Conservation (phyloP, 2,113 vertebrate species). For the Uria aalge region DNA sequence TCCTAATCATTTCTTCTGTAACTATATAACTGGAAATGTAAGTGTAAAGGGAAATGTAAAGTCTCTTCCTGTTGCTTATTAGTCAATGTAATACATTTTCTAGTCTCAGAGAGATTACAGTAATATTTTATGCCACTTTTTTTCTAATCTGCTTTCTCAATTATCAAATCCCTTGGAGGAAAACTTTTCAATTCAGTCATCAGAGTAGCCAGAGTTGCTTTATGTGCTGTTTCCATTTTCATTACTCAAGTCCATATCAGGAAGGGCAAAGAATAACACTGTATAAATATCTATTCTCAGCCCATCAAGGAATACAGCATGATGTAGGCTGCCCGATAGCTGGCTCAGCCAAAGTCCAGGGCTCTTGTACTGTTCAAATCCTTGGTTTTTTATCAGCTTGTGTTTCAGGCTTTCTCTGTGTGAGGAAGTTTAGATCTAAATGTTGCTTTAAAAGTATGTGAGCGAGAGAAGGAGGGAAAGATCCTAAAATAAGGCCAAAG, state of each 20-base stretch:
- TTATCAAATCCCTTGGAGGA: constrained; percentile 40
- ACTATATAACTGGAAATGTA: constrained; percentile 24
- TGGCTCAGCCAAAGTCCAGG: neutral
- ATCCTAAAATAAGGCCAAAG: neutral
- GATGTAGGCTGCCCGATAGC: neutral
- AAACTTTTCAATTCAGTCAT: constrained; percentile 39
- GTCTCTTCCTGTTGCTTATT: constrained; percentile 46
- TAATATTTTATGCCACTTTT: constrained; percentile 51
- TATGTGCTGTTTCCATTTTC: constrained; percentile 16
- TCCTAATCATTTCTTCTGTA: constrained; percentile 2
- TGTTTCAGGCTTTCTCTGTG: neutral
- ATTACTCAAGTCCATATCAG: neutral
- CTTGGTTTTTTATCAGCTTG: neutral
- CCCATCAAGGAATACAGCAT: neutral
- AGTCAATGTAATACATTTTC: constrained; percentile 27
- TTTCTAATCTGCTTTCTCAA: constrained; percentile 60
- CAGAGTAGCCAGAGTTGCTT: neutral
- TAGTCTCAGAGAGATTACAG: constrained; percentile 53
- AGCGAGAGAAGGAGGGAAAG: neutral
- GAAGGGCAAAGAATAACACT: neutral
- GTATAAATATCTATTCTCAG: neutral
- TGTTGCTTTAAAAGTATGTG: neutral
- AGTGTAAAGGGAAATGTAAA: constrained; percentile 36
- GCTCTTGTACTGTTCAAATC: neutral
- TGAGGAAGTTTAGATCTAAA: neutral